Evolutionary conservation across 2,113 vertebrate species (phyloP).

Genomic region (Merops nubicus): DNA sequence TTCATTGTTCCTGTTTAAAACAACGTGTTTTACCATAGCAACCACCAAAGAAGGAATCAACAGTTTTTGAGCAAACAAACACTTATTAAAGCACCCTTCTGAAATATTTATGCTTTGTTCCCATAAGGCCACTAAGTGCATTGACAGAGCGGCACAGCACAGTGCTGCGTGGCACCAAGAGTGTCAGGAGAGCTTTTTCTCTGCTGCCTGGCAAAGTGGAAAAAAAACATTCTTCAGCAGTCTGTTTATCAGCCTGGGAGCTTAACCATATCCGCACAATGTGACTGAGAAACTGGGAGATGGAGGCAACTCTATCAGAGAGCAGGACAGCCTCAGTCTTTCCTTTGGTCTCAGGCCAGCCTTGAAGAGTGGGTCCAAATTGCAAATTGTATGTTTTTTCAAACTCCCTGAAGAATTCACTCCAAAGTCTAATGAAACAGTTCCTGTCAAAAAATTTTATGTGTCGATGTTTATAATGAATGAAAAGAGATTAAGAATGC

Average conservation of each 20-base stretch:
- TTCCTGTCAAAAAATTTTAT: background rate
- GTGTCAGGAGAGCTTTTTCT: background rate
- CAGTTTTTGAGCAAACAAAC: constrained; percentile 43
- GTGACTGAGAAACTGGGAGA: background rate
- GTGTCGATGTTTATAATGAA: background rate
- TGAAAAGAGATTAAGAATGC: background rate
- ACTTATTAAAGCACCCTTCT: constrained; percentile 19
- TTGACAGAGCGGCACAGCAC: background rate
- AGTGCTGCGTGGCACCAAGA: background rate
- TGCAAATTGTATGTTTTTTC: background rate
- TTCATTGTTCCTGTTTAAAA: constrained; percentile 24
- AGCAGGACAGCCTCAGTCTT: background rate
- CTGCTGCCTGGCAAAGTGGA: constrained; percentile 41
- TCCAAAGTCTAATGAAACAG: background rate
- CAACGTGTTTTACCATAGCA: constrained; percentile 45
- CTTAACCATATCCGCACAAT: background rate
- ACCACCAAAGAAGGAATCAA: constrained; percentile 20
- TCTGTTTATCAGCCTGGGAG: background rate
- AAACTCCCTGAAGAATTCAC: background rate
- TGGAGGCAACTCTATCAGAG: background rate
- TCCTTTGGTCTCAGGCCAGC: background rate
- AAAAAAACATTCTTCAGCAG: constrained; percentile 32
- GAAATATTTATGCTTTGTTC: constrained; percentile 51
- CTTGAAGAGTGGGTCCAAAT: background rate
- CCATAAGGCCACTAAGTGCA: constrained; percentile 27